phyloP scores from a whole-genome alignment of 2,888 invertebrate species.

The Dolomedes plantarius region DNA sequence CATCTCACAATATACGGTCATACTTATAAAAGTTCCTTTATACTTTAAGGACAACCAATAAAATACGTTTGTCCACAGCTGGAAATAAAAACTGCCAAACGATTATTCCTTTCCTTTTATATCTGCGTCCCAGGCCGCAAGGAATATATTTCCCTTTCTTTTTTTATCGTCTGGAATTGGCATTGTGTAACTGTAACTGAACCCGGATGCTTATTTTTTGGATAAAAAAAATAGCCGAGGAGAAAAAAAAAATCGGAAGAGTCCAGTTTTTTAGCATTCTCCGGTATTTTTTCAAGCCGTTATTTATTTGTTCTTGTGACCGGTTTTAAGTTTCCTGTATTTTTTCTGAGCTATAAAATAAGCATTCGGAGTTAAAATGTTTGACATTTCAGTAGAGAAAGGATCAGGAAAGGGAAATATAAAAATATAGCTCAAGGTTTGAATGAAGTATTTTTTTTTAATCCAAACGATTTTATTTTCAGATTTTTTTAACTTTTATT shows the following conservation, averaged over 20 bases:
- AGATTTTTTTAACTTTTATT: too few species aligned
- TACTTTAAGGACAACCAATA: background rate
- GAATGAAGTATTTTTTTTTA: too few species aligned
- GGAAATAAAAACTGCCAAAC: background rate
- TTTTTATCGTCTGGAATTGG: background rate
- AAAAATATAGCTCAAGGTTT: too few species aligned
- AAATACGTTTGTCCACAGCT: slow-evolving; percentile 1
- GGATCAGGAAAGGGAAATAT: too few species aligned
- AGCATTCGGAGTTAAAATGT: background rate
- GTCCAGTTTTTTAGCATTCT: slow-evolving; percentile 5
- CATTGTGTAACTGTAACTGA: background rate
- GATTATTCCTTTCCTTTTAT: background rate
- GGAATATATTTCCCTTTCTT: background rate
- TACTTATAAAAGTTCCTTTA: too few species aligned
- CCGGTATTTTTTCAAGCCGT: background rate
- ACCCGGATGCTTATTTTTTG: background rate
- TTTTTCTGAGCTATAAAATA: background rate
- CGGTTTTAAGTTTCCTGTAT: background rate
- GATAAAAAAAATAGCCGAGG: background rate
- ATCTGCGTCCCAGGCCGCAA: background rate
- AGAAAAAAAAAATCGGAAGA: background rate
- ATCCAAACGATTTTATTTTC: too few species aligned
- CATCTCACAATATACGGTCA: too few species aligned
- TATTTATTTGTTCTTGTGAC: background rate
- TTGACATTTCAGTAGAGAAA: too few species aligned